A percentile compares a stretch with the other conserved stretches of the same genome.
phyloP scores from a whole-genome alignment of 2,797 vertebrate genomes.

The Fundulus diaphanus region DNA sequence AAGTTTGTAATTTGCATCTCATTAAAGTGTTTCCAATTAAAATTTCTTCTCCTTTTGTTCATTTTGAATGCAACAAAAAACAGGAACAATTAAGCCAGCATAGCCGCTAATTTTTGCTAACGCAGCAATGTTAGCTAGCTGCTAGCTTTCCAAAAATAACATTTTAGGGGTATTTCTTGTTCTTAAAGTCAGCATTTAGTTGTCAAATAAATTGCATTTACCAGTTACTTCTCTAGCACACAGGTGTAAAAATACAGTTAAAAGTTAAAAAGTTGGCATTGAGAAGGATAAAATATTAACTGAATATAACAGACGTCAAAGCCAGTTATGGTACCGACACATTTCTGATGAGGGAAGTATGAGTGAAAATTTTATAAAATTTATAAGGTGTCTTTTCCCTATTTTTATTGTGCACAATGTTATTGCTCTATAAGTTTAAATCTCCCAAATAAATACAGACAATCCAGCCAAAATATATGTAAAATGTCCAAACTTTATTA shows the following conservation, averaged over 20 bases:
- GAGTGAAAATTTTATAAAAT: not conserved
- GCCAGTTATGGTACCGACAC: not conserved
- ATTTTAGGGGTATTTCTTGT: not conserved
- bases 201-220: not conserved
- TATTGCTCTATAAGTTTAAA: not conserved
- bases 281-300: not conserved
- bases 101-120: not conserved
- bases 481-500: not conserved
- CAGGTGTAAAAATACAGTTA: not conserved
- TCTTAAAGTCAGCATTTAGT: not conserved
- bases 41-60: not conserved
- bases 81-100: not conserved
- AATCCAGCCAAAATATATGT: not conserved
- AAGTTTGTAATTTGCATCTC: not conserved
- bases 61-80: not conserved
- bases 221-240: not conserved
- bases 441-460: not conserved
- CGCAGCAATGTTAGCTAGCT: not conserved
- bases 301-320: not conserved
- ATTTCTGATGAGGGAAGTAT: not conserved
- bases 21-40: not conserved
- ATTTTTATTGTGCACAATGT: not conserved
- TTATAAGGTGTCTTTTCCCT: slow-evolving; percentile 9
- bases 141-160: not conserved
- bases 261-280: not conserved